These are phyloP conservation scores for Australoheros facetus DNA, from an alignment of 2,797 vertebrate genomes.

Conservation along the genomic window DNA sequence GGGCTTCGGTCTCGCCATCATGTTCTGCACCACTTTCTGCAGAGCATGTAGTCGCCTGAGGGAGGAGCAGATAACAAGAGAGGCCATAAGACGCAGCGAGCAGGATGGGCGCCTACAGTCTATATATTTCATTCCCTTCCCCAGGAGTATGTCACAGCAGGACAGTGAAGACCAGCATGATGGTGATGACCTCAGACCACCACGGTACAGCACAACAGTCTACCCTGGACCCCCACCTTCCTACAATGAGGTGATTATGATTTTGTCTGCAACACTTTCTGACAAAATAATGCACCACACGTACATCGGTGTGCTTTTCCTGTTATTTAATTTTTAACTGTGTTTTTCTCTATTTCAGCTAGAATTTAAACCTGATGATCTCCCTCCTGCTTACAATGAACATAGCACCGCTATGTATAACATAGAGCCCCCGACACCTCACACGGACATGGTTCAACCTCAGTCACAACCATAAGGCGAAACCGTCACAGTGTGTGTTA, in stretches of 20 bases:
- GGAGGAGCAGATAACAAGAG: slow-evolving; percentile 44
- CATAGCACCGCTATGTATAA: slow-evolving; percentile 34
- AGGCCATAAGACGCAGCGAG: slow-evolving; percentile 32
- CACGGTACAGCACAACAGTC: slow-evolving; percentile 37
- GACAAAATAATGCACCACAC: background rate
- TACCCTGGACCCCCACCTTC: slow-evolving; percentile 61
- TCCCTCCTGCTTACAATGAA: slow-evolving; percentile 69
- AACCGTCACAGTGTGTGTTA: background rate
- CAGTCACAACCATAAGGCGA: slow-evolving; percentile 26
- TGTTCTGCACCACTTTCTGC: slow-evolving; percentile 73
- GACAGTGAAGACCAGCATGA: slow-evolving; percentile 41
- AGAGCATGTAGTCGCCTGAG: slow-evolving; percentile 50
- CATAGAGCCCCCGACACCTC: slow-evolving; percentile 5
- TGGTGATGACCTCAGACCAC: slow-evolving; percentile 14
- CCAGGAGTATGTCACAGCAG: slow-evolving; percentile 17
- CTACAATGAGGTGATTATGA: slow-evolving; percentile 68
- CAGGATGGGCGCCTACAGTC: background rate
- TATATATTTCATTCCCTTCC: slow-evolving; percentile 73
- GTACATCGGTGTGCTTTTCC: background rate
- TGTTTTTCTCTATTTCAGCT: slow-evolving; percentile 55
- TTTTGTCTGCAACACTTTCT: background rate
- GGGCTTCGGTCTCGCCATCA: slow-evolving; percentile 62
- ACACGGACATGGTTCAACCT: slow-evolving; percentile 12
- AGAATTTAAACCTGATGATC: slow-evolving; percentile 67
- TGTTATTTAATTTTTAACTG: background rate